These are phyloP conservation scores for Polylopha cassiicola DNA, from an alignment of 2,888 invertebrate species.

Conservation along the genomic window DNA sequence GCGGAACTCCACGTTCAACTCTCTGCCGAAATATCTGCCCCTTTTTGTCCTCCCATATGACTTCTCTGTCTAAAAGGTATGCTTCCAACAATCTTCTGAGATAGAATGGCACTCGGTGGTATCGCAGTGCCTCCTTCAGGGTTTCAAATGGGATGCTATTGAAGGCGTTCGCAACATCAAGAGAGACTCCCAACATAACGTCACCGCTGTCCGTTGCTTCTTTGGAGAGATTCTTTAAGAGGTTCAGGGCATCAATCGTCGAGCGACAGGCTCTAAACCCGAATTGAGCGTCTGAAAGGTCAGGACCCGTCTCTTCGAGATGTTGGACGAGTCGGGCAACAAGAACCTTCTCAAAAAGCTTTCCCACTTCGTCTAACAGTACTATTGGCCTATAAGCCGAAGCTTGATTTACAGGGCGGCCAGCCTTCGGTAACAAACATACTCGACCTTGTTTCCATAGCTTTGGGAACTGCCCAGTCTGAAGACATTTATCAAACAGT, in stretches of 20 bases:
- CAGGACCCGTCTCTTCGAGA: background rate
- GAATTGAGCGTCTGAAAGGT: conserved; percentile 1
- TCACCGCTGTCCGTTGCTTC: background rate
- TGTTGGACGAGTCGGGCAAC: too few relatives aligned
- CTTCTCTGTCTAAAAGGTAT: background rate
- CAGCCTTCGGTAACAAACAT: background rate
- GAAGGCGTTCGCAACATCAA: conserved; percentile 11
- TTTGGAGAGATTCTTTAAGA: background rate
- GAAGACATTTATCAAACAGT: conserved; percentile 1
- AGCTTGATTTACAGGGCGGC: background rate
- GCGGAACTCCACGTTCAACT: background rate
- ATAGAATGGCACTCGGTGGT: conserved; percentile 10
- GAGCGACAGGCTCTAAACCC: conserved; percentile 3
- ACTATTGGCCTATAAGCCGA: conserved; percentile 4
- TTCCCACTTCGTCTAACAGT: conserved; percentile 5
- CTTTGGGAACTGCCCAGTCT: background rate
- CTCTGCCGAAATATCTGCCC: background rate
- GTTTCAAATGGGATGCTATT: conserved; percentile 4
- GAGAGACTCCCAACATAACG: conserved; percentile 5
- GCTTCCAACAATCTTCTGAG: background rate
- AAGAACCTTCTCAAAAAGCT: too few relatives aligned
- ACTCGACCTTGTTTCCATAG: conserved; percentile 1
- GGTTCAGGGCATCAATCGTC: conserved; percentile 3
- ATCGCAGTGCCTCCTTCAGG: conserved; percentile 11
- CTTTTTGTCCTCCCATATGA: background rate